Base-by-base conservation (phyloP, 2,797 vertebrate genomes). In the Cirrhinus mrigala region DNA sequence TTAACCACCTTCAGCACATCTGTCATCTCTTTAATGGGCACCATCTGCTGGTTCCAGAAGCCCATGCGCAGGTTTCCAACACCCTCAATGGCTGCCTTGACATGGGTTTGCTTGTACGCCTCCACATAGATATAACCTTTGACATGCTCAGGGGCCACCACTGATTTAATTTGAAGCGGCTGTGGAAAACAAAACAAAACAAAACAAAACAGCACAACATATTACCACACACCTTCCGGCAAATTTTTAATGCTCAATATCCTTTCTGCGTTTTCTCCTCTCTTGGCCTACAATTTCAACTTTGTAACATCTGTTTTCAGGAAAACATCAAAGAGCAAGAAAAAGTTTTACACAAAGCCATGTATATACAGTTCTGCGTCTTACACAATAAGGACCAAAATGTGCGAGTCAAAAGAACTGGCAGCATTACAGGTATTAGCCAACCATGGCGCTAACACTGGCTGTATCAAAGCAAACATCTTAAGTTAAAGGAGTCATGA, bases 1-100 rank as follows among this genome's bases (percentile, higher is more conserved):
- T 99, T 99, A 29, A 99, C 98, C 74, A 99, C 98, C 93, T 99
- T 99, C 24, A 99, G 96, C 7, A 99, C 98, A 0, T 99, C 98
- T 0, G 98, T 99, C 98, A 99, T 99, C 91, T 99, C 98, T 89
- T 98, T 98, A 92, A 99, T 99, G 86, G 98, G 98, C 15, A 99
- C 98, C 98, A 99, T 99, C 94, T 99, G 98, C 94, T 99, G 98
- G 94, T 99, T 99, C 98, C 98, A 99, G 92, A 96, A 97, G 90
- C 98, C 98, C 90, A 98, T 96, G n/a, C 98, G 94, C 90, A 99
- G 94, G 93, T 99, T 99, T 40, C 98, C 98, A 82, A 99, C 96
- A 0, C 98, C 98, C 82, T 99, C 98, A 0, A 99, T 99, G 87
- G 97, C 98, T 52, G 98, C 93, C 92, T 99, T 99, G 14, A 99